A percentile compares a stretch with the other conserved stretches of the same genome.
These are phyloP conservation scores for Theonella swinhoei DNA, from an alignment of 37 sponge, comb jelly and placozoan species.

Conservation along the genomic window DNA sequence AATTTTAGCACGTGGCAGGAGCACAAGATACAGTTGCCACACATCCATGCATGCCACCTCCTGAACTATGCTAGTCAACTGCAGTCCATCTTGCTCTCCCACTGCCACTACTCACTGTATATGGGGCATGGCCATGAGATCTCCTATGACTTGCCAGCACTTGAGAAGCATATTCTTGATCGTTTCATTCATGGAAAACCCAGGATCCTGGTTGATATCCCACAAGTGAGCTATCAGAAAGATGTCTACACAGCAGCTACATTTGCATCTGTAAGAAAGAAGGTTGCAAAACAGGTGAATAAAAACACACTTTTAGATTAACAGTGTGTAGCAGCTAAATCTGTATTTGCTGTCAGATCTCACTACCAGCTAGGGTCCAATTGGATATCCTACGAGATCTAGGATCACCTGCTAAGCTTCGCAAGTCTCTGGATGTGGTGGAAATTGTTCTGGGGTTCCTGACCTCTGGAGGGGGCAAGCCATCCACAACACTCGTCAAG, in stretches of 20 bases:
- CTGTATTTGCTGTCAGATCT: conserved; percentile 5
- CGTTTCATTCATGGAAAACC: conserved; percentile 82
- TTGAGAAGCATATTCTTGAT: conserved; percentile 85
- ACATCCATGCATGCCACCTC: conserved; percentile 65
- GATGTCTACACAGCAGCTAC: conserved; percentile 52
- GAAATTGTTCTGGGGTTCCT: conserved; percentile 62
- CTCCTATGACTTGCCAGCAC: conserved; percentile 69
- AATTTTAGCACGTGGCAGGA: background rate
- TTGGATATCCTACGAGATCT: conserved; percentile 39
- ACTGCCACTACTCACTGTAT: conserved; percentile 79
- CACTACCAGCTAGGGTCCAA: conserved; percentile 27
- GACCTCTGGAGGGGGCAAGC: conserved; percentile 51
- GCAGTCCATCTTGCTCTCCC: conserved; percentile 68
- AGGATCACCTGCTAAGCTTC: conserved; percentile 18
- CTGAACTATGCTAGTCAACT: conserved; percentile 75
- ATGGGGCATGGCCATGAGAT: conserved; percentile 73
- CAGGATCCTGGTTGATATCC: conserved; percentile 53
- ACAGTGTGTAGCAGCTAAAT: background rate
- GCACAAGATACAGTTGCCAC: conserved; percentile 61
- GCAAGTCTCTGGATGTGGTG: conserved; percentile 45
- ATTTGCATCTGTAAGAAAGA: conserved; percentile 64
- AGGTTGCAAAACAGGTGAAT: conserved; percentile 42
- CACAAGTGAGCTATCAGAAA: conserved; percentile 57
- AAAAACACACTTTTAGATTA: background rate
- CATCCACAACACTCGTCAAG: conserved; percentile 23